phyloP scores from a whole-genome alignment of 2,797 vertebrate genomes.

The Odontamblyopus rebecca region DNA sequence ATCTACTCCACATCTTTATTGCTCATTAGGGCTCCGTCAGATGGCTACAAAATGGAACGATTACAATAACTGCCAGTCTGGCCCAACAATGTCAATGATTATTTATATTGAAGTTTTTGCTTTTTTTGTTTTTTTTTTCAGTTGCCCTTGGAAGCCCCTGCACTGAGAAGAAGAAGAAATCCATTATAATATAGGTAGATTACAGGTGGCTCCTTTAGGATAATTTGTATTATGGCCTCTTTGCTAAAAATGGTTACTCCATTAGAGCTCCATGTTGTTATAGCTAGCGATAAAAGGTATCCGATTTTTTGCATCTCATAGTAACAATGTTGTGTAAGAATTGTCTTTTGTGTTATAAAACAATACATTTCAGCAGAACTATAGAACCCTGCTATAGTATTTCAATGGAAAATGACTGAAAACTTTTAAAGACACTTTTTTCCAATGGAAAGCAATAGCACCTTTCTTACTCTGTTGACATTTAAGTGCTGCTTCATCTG shows the following conservation, averaged over 20 bases:
- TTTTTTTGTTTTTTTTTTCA: background rate
- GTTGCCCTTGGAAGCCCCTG: background rate
- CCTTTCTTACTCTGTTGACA: background rate
- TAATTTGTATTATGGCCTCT: slow-evolving; percentile 11
- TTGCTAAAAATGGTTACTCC: slow-evolving; percentile 37
- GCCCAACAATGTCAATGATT: background rate
- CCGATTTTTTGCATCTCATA: background rate
- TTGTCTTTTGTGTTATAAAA: too few relatives aligned
- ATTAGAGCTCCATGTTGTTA: slow-evolving; percentile 11
- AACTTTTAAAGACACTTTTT: too few relatives aligned
- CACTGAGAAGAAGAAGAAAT: background rate
- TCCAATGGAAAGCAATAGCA: background rate
- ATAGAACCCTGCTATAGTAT: too few relatives aligned
- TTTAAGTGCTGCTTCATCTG: background rate
- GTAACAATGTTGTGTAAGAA: background rate
- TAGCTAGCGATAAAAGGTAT: background rate
- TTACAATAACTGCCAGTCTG: background rate
- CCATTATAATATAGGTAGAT: background rate
- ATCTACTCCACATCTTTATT: slow-evolving; percentile 33
- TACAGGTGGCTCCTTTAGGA: background rate
- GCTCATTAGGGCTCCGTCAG: slow-evolving; percentile 27
- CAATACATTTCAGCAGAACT: too few relatives aligned
- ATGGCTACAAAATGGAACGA: slow-evolving; percentile 13
- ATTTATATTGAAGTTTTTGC: background rate
- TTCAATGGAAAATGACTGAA: too few relatives aligned